A percentile compares a stretch with the other conserved stretches of the same genome.
Conservation (phyloP, 2,113 vertebrate species). For the Neofelis nebulosa region DNA sequence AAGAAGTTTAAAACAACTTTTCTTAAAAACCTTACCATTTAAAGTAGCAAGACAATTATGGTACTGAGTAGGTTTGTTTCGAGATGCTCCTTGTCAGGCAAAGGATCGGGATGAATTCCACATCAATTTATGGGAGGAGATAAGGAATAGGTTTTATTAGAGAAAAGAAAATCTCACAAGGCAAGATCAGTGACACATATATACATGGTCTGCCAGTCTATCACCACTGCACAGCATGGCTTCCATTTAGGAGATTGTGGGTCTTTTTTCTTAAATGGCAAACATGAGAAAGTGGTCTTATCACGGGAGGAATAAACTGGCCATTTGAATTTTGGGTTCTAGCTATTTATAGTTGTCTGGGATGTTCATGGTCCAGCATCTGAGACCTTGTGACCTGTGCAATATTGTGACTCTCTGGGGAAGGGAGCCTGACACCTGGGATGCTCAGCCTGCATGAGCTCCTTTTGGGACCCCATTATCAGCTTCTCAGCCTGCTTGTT, state of each 20-base stretch:
- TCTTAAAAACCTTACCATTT: background rate
- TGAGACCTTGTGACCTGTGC: background rate
- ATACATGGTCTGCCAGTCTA: background rate
- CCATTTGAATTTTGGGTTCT: background rate
- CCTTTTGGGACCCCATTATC: background rate
- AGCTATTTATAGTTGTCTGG: background rate
- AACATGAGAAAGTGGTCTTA: background rate
- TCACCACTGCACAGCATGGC: background rate
- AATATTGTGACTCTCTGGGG: background rate
- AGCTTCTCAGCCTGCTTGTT: background rate
- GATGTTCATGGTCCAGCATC: background rate
- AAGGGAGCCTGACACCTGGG: background rate
- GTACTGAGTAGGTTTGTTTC: background rate
- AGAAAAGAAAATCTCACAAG: background rate
- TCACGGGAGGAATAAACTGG: background rate
- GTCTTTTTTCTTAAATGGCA: background rate
- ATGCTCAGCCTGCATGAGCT: background rate
- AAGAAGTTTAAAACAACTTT: slow-evolving; percentile 1
- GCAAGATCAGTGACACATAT: background rate
- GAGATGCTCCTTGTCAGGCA: background rate
- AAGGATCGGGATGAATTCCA: background rate
- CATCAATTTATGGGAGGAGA: background rate
- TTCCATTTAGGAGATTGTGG: background rate
- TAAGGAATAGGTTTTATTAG: background rate
- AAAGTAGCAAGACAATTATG: background rate